phyloP scores from a whole-genome alignment of 2,113 vertebrate species.

The Cepphus grylle region DNA sequence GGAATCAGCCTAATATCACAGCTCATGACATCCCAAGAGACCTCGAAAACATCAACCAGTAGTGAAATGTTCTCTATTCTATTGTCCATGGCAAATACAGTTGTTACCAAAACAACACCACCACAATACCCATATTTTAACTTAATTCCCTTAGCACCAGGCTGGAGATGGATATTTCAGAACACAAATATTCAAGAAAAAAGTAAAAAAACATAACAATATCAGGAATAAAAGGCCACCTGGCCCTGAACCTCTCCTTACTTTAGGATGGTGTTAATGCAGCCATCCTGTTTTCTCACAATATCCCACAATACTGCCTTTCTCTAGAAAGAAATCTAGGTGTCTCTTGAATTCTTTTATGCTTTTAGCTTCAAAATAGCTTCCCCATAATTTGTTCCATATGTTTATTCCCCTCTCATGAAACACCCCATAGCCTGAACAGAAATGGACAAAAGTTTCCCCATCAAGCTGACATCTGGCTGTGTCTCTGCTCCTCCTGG shows the following conservation, averaged over 20 bases:
- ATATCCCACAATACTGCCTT: neutral
- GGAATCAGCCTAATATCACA: neutral
- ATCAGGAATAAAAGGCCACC: neutral
- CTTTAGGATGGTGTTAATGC: neutral
- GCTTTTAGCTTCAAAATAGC: neutral
- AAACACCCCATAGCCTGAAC: neutral
- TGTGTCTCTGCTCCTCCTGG: slow-evolving; percentile 10
- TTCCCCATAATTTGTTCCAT: slow-evolving; percentile 30
- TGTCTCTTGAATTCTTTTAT: slow-evolving; percentile 27
- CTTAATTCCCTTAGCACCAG: neutral
- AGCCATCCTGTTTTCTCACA: slow-evolving; percentile 11
- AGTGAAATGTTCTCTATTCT: neutral
- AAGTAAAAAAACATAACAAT: neutral
- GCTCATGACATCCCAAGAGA: neutral
- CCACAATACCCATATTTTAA: neutral
- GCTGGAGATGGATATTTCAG: neutral
- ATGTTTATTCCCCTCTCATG: slow-evolving; percentile 24
- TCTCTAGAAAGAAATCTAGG: slow-evolving; percentile 16
- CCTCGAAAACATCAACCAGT: rapidly evolving
- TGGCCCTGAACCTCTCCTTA: neutral
- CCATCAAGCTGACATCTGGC: slow-evolving; percentile 35
- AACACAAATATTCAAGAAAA: neutral
- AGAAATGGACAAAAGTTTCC: slow-evolving; percentile 21
- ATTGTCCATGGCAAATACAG: neutral
- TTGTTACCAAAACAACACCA: neutral